Conservation (phyloP, 2,888 invertebrate species). For the Melinaea menophilus region DNA sequence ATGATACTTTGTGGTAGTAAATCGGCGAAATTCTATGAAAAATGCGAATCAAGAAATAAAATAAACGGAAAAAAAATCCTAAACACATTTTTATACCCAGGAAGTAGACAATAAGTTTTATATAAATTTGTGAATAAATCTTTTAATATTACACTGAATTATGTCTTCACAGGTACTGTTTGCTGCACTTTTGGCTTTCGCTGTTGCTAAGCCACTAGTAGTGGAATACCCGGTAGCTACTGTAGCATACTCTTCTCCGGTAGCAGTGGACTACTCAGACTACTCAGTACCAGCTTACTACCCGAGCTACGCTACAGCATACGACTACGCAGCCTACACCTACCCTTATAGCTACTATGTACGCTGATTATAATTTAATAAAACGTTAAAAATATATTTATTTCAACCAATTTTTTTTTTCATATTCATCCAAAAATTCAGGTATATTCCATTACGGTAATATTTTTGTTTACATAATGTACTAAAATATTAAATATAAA, state of each 20-base stretch:
- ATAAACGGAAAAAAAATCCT: too few species aligned
- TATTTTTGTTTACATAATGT: too few species aligned
- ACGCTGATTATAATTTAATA: constrained; percentile 39
- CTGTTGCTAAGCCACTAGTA: constrained; percentile 69
- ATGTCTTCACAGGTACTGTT: constrained; percentile 57
- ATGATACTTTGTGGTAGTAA: too few species aligned
- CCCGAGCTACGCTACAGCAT: constrained; percentile 48
- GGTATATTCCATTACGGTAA: too few species aligned
- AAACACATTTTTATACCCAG: too few species aligned
- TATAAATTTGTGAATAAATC: too few species aligned
- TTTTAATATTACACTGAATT: background rate
- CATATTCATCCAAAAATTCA: background rate
- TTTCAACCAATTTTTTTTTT: constrained; percentile 8
- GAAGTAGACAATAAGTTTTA: too few species aligned
- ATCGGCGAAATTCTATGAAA: too few species aligned
- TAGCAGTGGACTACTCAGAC: constrained; percentile 72
- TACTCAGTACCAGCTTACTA: constrained; percentile 72
- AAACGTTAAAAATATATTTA: constrained; percentile 20
- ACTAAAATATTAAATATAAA: too few species aligned
- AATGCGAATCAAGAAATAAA: too few species aligned
- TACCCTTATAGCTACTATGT: constrained; percentile 65
- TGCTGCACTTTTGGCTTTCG: constrained; percentile 74
- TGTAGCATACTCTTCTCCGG: constrained; percentile 65
- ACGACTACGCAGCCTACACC: constrained; percentile 57
- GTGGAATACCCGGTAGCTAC: constrained; percentile 53